A percentile compares a stretch with the other conserved stretches of the same genome.
Conservation (phyloP, 2,113 vertebrate genomes). For the Lampris incognitus region DNA sequence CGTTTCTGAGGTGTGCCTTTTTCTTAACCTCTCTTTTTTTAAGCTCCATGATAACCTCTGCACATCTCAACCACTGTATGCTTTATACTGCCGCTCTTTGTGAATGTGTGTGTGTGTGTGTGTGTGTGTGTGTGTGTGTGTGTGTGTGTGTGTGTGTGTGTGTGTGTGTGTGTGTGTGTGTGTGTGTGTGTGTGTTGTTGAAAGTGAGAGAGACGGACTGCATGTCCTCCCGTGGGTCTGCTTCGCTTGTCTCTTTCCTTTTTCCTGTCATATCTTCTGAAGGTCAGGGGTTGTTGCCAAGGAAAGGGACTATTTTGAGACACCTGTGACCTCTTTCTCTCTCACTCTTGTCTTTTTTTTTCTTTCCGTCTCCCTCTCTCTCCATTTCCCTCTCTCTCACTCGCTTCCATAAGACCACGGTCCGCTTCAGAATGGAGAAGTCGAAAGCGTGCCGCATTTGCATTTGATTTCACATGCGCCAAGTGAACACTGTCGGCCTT, state of each 20-base stretch:
- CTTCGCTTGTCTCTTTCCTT: background rate
- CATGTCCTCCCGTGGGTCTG: background rate
- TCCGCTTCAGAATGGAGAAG: too few species aligned
- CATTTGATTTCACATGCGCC: too few species aligned
- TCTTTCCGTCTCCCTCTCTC: slow-evolving; percentile 3
- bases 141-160: background rate
- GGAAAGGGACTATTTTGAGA: slow-evolving; percentile 39
- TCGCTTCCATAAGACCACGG: too few species aligned
- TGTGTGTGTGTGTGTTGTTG: background rate
- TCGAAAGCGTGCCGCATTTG: too few species aligned
- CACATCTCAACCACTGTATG: slow-evolving; percentile 55
- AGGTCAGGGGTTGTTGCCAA: slow-evolving; percentile 11
- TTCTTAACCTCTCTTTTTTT: slow-evolving; percentile 29
- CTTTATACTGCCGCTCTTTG: slow-evolving; percentile 31
- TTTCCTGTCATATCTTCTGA: slow-evolving; percentile 2
- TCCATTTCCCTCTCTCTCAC: background rate
- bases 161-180: slow-evolving; percentile 2
- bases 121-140: background rate
- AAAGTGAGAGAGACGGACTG: background rate
- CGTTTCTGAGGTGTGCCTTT: slow-evolving; percentile 51
- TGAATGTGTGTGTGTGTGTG: background rate
- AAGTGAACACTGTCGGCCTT: too few species aligned
- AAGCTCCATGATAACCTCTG: slow-evolving; percentile 11
- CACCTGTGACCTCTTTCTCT: slow-evolving; percentile 13
- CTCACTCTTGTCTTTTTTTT: background rate